phyloP scores from a whole-genome alignment of 2,113 vertebrate species.

The Petroica traversi region DNA sequence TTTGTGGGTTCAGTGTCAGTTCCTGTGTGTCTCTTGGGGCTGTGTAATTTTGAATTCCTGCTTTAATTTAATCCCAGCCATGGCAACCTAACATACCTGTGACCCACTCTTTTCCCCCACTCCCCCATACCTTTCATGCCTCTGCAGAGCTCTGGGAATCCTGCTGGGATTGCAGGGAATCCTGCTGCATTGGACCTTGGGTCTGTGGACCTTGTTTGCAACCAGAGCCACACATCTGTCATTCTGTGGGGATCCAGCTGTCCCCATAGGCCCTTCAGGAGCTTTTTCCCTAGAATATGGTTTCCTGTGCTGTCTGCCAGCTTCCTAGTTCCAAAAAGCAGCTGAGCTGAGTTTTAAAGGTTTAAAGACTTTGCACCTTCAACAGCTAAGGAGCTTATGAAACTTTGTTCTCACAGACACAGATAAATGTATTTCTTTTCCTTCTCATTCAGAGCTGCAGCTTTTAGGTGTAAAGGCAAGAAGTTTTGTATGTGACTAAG shows the following conservation, averaged over 20 bases:
- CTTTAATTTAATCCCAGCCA: background rate
- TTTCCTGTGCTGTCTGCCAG: conserved; percentile 15
- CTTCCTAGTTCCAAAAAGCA: background rate
- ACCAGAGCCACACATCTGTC: background rate
- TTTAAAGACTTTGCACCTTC: conserved; percentile 38
- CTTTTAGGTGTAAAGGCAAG: background rate
- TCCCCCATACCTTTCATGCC: background rate
- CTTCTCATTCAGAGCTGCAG: background rate
- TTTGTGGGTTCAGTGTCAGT: background rate
- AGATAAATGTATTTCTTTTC: conserved; percentile 27
- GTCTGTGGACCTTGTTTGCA: background rate
- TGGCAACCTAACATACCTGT: background rate
- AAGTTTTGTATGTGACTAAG: background rate
- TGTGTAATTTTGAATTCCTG: background rate
- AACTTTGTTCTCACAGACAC: background rate
- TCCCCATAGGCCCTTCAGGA: background rate
- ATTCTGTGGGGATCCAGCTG: background rate
- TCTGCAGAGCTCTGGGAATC: background rate
- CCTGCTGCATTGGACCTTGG: background rate
- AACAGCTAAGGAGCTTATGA: conserved; percentile 17
- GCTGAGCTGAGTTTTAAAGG: background rate
- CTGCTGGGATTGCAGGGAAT: background rate
- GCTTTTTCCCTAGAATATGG: background rate
- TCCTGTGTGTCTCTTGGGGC: background rate
- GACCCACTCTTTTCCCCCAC: background rate